These are phyloP conservation scores for Saimiri boliviensis DNA, from an alignment of 2,113 vertebrate species.

Conservation along the genomic window DNA sequence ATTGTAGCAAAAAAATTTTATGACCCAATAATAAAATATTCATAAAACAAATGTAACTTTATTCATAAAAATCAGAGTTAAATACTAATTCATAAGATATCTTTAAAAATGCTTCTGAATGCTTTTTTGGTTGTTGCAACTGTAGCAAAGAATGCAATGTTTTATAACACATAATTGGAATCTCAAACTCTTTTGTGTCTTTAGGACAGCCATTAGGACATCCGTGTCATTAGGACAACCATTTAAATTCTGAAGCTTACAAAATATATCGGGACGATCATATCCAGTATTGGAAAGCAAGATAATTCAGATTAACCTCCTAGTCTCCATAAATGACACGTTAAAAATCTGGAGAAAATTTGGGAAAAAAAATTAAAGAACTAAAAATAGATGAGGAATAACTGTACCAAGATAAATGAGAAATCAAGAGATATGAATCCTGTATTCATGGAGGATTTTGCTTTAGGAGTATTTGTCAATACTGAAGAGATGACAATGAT, in stretches of 20 bases:
- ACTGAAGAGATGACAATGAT: background rate
- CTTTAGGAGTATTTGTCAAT: background rate
- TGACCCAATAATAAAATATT: background rate
- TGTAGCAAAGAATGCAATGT: background rate
- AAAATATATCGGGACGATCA: background rate
- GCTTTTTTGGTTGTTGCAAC: background rate
- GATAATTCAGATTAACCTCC: background rate
- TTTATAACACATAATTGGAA: background rate
- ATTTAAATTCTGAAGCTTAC: background rate
- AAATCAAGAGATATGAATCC: background rate
- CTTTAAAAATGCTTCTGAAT: constrained; percentile 6
- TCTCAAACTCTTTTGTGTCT: background rate
- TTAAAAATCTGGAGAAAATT: background rate
- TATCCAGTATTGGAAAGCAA: background rate
- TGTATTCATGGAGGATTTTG: background rate
- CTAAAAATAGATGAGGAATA: background rate
- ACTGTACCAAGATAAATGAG: background rate
- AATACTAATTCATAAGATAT: background rate
- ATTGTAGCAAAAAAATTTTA: background rate
- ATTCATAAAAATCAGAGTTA: background rate
- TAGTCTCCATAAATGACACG: background rate
- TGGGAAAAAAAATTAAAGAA: background rate
- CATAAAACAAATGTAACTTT: background rate
- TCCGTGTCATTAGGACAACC: background rate
- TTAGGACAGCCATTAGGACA: background rate